Conservation (phyloP, 2,888 invertebrate genomes). For the Drosophila cyrtoloma region DNA sequence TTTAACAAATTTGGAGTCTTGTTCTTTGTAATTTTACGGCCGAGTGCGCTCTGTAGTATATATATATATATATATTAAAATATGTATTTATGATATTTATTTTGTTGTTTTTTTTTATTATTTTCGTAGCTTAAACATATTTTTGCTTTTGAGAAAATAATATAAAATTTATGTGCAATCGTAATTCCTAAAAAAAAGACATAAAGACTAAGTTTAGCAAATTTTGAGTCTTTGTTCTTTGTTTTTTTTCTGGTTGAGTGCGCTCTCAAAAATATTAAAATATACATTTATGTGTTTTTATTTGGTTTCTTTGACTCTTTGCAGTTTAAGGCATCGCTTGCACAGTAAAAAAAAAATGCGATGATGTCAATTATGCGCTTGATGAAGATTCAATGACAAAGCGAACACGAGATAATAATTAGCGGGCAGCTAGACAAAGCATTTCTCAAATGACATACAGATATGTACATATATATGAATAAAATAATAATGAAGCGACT, state of each 20-base stretch:
- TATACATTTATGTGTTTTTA: background rate
- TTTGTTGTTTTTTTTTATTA: background rate
- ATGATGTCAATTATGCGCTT: conserved; percentile 34
- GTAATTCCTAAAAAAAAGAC: background rate
- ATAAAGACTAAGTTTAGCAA: background rate
- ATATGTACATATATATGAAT: conserved; percentile 19
- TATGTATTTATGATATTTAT: background rate
- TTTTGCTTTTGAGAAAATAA: background rate
- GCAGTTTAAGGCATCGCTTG: conserved; percentile 27
- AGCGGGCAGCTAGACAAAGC: conserved; percentile 36
- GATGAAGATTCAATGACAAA: conserved; percentile 44
- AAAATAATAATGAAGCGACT: conserved; percentile 15
- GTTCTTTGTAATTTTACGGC: background rate
- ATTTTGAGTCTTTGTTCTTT: background rate
- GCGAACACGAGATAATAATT: conserved; percentile 50
- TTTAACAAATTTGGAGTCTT: background rate
- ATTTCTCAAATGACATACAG: conserved; percentile 12
- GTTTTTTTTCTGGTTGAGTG: background rate
- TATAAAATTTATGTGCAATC: background rate
- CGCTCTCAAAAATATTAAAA: background rate
- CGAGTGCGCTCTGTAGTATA: background rate
- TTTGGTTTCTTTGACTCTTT: conserved; percentile 25
- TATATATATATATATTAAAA: background rate
- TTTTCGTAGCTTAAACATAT: background rate
- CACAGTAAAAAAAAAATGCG: conserved; percentile 20